Base-by-base conservation (phyloP, 2,797 vertebrate genomes). In the Poecilia gillii region DNA sequence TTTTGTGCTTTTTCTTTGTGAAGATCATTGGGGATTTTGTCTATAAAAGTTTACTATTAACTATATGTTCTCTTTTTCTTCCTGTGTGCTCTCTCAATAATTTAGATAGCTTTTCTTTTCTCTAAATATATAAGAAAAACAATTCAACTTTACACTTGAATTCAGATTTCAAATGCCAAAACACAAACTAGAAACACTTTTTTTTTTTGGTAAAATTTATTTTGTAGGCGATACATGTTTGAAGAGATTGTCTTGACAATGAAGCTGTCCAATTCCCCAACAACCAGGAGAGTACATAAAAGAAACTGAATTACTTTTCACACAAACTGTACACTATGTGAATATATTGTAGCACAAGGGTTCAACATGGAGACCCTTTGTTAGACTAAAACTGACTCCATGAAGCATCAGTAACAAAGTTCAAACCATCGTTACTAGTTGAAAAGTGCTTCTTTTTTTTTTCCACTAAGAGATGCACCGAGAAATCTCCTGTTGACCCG, bases 321-420 rank as follows among this genome's bases (percentile, higher is more conserved):
- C 87, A 92, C 88, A 90, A 91, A 90, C 88, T 93, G 89, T 93
- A 94, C 91, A 94, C 87, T 85, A 90, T 85, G 86, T 85, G 81
- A 83, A 88, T 92, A 91, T 83, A 91, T 85, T 85, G 79, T 80
- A 87, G 87, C 90, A 92, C 89, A 85, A 90, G 75, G 85, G 86
- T 88, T 83, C 28, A 76, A 72, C 75, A 81, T 78, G 59, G 83
- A 78, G 81, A 85, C 81, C 83, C 81, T 84, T 86, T 78, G 77
- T 79, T 66, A 76, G 68, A 85, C 53, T 75, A 80, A 85, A 82
- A 85, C 74, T 5, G 43, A 39, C 46, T 84, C 85, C 81, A 81
- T 78, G 76, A 75, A 73, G 80, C 80, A 73, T 78, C 81, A 84
- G 74, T 87, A 88, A 86, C 76, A 84, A 88, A 92, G 84, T 77